Evolutionary conservation across 2,888 invertebrate genomes (phyloP), one percentile per base, ranked within the genome.

Genomic region (Oscheius sp.): DNA sequence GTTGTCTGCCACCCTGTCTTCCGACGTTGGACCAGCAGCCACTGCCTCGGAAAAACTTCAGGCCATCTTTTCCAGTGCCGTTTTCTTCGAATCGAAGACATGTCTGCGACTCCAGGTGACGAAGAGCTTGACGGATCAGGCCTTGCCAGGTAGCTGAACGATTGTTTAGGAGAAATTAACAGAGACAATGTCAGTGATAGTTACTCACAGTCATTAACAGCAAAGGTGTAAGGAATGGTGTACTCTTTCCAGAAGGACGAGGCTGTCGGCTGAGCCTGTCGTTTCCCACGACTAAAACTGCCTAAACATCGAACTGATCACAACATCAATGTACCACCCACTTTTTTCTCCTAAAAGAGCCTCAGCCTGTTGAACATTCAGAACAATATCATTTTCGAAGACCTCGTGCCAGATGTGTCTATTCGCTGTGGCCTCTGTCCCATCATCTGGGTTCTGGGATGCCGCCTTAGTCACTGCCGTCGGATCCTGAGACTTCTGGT

Each of bases 11-110:
- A 9, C 87, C 87, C 33, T 84, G 73, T 72, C 84, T 76, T 47
- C 84, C 85, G 35, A 87, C 86, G 74, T 86, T 86, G 33, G 85
- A 85, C 85, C 86, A 87, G 68, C 87, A 87, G 4, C 85, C 84
- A 48, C 77, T 77, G 57, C 84, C 84, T 66, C 83, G 76, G 74
- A 78, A 83, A 72, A 77, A 84, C 53, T 77, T 73, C 59, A 84
- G 71, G 7, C 80, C 76, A 65, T 84, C 81, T 47, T 71, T 70
- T 1, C 79, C 87, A 9, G 60, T 55, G 33, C 83, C 86, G 55
- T 85, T 84, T 75, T 87, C 87, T 13, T 74, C 63, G 79, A 87
- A 87, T 35, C 84, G 78, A 62, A 87, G 81, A 78, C 87, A 87
- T 0, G 85, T 85, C 47, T 87, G 76, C 11, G 73, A 60, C 68